Evolutionary conservation across 2,113 vertebrate genomes (phyloP).

Genomic region (Pseudopodoces humilis): DNA sequence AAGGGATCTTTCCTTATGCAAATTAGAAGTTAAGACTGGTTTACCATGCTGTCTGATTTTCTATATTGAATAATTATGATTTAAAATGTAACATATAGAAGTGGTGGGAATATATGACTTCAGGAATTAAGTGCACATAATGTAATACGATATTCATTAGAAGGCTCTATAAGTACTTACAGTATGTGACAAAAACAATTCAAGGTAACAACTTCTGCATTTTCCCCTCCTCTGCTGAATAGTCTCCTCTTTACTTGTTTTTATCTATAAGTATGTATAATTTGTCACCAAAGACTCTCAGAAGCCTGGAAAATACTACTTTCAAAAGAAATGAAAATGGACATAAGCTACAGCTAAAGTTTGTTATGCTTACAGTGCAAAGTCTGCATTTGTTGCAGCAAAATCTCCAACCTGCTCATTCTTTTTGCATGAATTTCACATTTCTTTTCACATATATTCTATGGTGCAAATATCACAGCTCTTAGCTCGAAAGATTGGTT

Average conservation of each 20-base stretch:
- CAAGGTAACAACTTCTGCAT: not conserved
- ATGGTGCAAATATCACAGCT: not conserved
- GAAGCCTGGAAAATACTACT: not conserved
- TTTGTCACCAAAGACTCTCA: not conserved
- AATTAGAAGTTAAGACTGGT: not conserved
- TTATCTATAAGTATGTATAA: not conserved
- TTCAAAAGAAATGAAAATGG: conserved; percentile 1
- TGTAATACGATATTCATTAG: not conserved
- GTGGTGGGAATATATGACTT: not conserved
- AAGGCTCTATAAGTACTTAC: not conserved
- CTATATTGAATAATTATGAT: not conserved
- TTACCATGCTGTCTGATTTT: not conserved
- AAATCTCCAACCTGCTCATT: not conserved
- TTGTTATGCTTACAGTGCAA: not conserved
- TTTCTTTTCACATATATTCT: not conserved
- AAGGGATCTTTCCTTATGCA: not conserved
- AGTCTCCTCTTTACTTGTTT: not conserved
- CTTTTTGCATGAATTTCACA: not conserved
- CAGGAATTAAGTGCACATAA: not conserved
- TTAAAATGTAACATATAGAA: not conserved
- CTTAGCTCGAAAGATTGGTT: not conserved
- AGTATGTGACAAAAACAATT: not conserved
- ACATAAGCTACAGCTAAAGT: not conserved
- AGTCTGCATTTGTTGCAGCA: not conserved
- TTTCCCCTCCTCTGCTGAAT: not conserved